Evolutionary conservation across 2,888 invertebrate species (phyloP), one percentile per base, ranked within the genome.

Genomic region (Leptopilina drosophilae): DNA sequence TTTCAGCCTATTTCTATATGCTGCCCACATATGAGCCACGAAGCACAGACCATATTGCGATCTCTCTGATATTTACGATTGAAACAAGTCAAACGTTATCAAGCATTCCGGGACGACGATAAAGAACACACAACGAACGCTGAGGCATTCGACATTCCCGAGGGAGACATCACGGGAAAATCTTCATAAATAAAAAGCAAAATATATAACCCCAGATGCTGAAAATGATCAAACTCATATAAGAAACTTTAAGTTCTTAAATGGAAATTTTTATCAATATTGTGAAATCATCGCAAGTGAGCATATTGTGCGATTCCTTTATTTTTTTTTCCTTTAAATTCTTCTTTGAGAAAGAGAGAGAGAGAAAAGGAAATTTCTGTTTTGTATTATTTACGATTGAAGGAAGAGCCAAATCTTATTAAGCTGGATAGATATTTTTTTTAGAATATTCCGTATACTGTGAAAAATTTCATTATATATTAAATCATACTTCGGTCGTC

Each of bases 21-120:
- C 56, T 73, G 53, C 33, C 56, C 73, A 56, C 73, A 73, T 73
- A 73, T 73, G 73, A 73, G 53, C 73, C 73, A 73, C 73, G 73
- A 40, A 69, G 69, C 69, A 69, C 49, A 49, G 76, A 64, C 82
- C 86, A 87, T 88, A 88, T 88, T 88, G 86, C 87, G 85, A 82
- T 83, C 80, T 83, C 84, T 80, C 67, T 81, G 82, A 86, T 88
- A 91, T 91, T 91, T 91, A 91, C 89, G 91, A 91, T 90, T 91
- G 89, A 91, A 91, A 91, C 91, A 91, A 91, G 91, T 91, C 91
- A 91, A 91, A 91, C 86, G 89, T 91, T 91, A 91, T 91, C 91
- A 91, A 91, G 90, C 90, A 91, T 91, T 91, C 91, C 90, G 85
- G 84, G 84, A 82, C 84, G 89, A 85, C 86, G 91, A 91, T 91